These are phyloP conservation scores for Leptopilina drosophilae DNA, from an alignment of 2,888 invertebrate genomes.

Conservation along the genomic window DNA sequence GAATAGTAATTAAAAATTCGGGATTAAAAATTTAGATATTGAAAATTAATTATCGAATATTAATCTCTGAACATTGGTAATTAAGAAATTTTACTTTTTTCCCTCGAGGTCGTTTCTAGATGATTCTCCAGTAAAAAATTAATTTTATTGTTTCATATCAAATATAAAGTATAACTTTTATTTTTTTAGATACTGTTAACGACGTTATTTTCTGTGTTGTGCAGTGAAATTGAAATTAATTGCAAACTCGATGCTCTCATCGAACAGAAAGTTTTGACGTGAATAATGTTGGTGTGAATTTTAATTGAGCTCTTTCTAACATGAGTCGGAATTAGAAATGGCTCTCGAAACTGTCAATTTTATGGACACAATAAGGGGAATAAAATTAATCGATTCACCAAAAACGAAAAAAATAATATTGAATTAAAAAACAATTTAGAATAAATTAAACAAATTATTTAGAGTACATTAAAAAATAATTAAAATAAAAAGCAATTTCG, in stretches of 20 bases:
- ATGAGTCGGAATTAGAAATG: conserved; percentile 11
- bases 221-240: background rate
- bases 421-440: too few species aligned
- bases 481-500: too few species aligned
- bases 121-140: too few species aligned
- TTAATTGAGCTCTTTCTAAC: conserved; percentile 17
- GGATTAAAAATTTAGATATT: too few species aligned
- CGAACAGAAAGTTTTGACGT: conserved; percentile 12
- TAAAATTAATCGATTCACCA: background rate
- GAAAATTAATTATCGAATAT: too few species aligned
- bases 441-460: too few species aligned
- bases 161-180: background rate
- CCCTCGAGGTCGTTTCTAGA: too few species aligned
- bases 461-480: too few species aligned
- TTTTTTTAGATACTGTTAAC: background rate
- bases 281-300: conserved; percentile 1
- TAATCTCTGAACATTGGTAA: too few species aligned
- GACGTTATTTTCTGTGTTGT: background rate
- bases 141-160: background rate
- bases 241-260: background rate
- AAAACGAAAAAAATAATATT: background rate
- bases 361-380: background rate
- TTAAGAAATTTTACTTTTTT: too few species aligned
- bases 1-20: too few species aligned
- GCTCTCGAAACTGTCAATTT: background rate